Conservation (phyloP, 1,140 invertebrate genomes). For the Ganaspis sp. region DNA sequence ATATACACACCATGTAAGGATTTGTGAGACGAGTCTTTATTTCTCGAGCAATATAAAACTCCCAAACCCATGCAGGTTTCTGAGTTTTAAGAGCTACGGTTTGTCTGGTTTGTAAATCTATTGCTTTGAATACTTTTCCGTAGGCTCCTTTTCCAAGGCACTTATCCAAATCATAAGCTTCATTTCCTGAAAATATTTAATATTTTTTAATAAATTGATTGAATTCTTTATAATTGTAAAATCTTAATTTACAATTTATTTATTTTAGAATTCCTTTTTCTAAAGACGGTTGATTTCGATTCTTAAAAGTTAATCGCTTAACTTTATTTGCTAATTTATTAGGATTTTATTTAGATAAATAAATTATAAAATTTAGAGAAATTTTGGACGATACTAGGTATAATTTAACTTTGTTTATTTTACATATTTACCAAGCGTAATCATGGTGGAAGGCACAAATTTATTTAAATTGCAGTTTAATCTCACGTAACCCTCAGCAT, state of each 20-base stretch:
- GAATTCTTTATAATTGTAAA: no score
- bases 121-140: slow-evolving; percentile 82
- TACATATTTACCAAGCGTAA: slow-evolving; percentile 68
- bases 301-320: no score
- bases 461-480: slow-evolving; percentile 71
- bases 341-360: no score
- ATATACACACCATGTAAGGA: slow-evolving; percentile 80
- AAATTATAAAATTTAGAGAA: no score
- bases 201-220: slow-evolving; percentile 26
- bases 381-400: no score
- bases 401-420: slow-evolving; percentile 9
- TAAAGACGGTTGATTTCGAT: no score
- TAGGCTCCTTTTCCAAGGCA: slow-evolving; percentile 86
- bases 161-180: slow-evolving; percentile 82
- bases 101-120: slow-evolving; percentile 78
- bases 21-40: slow-evolving; percentile 83
- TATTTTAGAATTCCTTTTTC: no score
- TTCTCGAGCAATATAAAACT: slow-evolving; percentile 88
- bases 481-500: slow-evolving; percentile 70
- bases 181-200: slow-evolving; percentile 69
- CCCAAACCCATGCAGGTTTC: slow-evolving; percentile 87
- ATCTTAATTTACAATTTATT: no score
- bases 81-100: slow-evolving; percentile 85
- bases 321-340: no score
- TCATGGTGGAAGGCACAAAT: slow-evolving; percentile 73